Evolutionary conservation across 1,140 invertebrate genomes (phyloP).

Genomic region (Radopholus similis): DNA sequence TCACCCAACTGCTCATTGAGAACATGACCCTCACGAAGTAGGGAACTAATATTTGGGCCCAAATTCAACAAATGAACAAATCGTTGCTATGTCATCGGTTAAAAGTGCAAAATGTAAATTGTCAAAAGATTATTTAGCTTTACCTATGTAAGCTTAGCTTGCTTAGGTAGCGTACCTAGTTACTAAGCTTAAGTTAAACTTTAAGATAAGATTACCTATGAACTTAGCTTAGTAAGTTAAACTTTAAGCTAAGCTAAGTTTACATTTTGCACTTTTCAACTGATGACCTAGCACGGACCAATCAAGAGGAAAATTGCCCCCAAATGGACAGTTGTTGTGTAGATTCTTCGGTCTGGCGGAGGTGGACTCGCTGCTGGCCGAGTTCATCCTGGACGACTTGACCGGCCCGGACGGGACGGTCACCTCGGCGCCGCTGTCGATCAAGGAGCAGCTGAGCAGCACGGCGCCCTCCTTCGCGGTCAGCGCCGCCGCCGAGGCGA

Average conservation of each 20-base stretch:
- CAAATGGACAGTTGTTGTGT: neutral
- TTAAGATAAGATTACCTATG: too few species aligned
- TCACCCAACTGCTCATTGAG: conserved; percentile 58
- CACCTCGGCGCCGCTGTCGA: conserved; percentile 29
- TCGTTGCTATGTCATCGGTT: too few species aligned
- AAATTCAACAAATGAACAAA: neutral
- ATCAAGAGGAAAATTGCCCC: too few species aligned
- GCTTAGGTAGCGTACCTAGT: too few species aligned
- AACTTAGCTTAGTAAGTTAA: too few species aligned
- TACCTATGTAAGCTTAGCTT: too few species aligned
- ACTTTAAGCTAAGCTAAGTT: too few species aligned
- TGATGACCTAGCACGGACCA: too few species aligned
- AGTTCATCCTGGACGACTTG: conserved; percentile 58
- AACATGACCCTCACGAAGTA: conserved; percentile 60
- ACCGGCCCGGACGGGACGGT: conserved; percentile 24
- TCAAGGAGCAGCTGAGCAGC: conserved; percentile 35
- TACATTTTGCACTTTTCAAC: too few species aligned
- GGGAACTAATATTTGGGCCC: neutral
- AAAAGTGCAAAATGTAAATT: too few species aligned
- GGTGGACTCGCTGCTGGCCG: conserved; percentile 52
- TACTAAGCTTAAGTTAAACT: too few species aligned
- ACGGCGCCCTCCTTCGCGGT: neutral
- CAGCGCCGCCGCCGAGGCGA: neutral
- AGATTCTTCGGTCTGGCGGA: conserved; percentile 58
- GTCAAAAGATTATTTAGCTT: too few species aligned